Conservation (phyloP, 23 tunicate species). For the Ciona savignyi region DNA sequence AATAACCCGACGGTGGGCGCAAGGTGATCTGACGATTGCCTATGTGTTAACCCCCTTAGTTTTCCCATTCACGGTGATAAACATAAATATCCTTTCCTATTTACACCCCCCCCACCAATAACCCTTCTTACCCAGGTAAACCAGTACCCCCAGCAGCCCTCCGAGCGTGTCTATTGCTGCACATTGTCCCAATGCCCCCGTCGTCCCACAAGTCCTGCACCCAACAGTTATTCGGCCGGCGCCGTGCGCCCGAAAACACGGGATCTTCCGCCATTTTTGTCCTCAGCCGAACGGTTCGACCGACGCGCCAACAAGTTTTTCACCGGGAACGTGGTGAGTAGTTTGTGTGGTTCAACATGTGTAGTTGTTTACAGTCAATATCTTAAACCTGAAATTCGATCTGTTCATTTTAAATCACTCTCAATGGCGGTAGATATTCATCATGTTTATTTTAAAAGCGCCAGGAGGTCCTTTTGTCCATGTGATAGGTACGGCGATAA, state of each 20-base stretch:
- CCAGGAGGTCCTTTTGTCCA: no score
- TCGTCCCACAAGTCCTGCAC: conserved; percentile 43
- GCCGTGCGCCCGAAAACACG: background rate
- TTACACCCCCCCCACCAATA: no score
- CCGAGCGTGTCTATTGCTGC: conserved; percentile 48
- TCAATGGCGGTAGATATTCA: no score
- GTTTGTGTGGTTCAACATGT: background rate
- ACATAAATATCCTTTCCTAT: background rate
- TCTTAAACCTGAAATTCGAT: no score
- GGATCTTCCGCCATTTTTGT: conserved; percentile 56
- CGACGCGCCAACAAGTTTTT: conserved; percentile 47
- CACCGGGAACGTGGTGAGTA: conserved; percentile 49
- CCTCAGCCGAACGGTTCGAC: conserved; percentile 62
- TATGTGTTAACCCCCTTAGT: no score
- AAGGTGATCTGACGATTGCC: no score
- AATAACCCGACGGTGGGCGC: no score
- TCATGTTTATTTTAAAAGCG: no score
- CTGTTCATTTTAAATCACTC: no score
- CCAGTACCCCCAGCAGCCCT: conserved; percentile 43
- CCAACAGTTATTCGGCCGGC: conserved; percentile 35
- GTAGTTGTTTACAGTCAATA: no score
- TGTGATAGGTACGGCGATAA: no score
- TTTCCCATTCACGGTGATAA: no score
- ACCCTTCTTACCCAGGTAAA: conserved; percentile 15
- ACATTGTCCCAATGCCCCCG: conserved; percentile 67